Evolutionary conservation across 2,888 invertebrate species (phyloP).

Genomic region (Escarpia spicata): DNA sequence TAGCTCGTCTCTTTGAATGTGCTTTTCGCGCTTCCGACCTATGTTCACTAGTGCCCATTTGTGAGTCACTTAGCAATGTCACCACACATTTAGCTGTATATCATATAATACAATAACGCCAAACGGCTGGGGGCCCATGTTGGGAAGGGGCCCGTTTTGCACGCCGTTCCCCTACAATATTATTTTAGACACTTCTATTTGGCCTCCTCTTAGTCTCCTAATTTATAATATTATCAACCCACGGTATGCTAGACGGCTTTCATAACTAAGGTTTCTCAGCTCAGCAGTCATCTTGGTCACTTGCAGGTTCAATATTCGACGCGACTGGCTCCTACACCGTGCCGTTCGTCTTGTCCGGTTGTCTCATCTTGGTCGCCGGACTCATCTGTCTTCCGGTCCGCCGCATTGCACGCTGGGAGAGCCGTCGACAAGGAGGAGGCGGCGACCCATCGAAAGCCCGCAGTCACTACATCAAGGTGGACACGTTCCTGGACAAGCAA

Average conservation of each 20-base stretch:
- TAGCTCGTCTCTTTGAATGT: no score
- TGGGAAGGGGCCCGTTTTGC: no score
- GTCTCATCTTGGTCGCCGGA: conserved; percentile 39
- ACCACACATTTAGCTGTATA: no score
- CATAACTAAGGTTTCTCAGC: background rate
- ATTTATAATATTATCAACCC: no score
- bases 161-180: no score
- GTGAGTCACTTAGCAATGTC: no score
- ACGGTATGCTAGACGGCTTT: background rate
- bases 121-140: no score
- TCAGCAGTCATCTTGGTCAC: background rate
- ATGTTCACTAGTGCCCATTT: no score
- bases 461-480: conserved; percentile 10
- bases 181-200: no score
- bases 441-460: background rate
- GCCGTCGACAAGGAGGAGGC: background rate
- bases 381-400: conserved; percentile 41
- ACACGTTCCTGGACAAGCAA: background rate
- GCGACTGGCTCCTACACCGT: conserved; percentile 38
- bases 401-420: conserved; percentile 37
- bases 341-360: conserved; percentile 41
- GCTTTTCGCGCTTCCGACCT: no score
- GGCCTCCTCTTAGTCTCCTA: no score
- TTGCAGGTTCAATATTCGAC: conserved; percentile 41
- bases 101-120: no score